A percentile compares a stretch with the other conserved stretches of the same genome.
These are phyloP conservation scores for Anadara kagoshimensis DNA, from an alignment of 1,140 invertebrate genomes.

Conservation along the genomic window DNA sequence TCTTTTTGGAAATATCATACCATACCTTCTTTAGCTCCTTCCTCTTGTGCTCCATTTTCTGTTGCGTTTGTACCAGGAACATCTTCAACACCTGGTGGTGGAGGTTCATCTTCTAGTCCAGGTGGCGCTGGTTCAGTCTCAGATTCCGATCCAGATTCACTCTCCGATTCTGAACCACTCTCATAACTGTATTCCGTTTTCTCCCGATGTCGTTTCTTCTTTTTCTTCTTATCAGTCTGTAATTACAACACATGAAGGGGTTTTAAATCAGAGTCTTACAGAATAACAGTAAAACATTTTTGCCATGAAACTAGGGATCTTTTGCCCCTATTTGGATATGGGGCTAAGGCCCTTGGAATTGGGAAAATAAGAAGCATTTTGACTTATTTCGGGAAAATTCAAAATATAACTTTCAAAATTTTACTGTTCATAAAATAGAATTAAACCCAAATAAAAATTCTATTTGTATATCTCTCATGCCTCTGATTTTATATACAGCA, in stretches of 20 bases:
- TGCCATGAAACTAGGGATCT: neutral
- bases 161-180: constrained; percentile 70
- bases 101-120: constrained; percentile 66
- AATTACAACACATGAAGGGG: neutral
- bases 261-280: neutral
- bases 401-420: too few species aligned
- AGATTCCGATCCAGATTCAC: constrained; percentile 68
- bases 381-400: too few species aligned
- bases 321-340: too few species aligned
- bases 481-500: too few species aligned
- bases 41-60: constrained; percentile 39
- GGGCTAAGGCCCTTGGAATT: too few species aligned
- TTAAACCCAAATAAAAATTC: too few species aligned
- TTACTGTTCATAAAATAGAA: too few species aligned
- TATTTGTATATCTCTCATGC: too few species aligned
- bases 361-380: too few species aligned
- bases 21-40: constrained; percentile 31
- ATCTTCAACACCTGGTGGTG: constrained; percentile 56
- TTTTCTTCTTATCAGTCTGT: constrained; percentile 32
- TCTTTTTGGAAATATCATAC: neutral
- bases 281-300: neutral
- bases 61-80: constrained; percentile 16
- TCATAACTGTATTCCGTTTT: constrained; percentile 70
- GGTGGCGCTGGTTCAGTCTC: constrained; percentile 70
- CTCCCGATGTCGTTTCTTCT: constrained; percentile 66